These are phyloP conservation scores for Hoplodrina blanda DNA, from an alignment of 2,888 invertebrate species.

Conservation along the genomic window DNA sequence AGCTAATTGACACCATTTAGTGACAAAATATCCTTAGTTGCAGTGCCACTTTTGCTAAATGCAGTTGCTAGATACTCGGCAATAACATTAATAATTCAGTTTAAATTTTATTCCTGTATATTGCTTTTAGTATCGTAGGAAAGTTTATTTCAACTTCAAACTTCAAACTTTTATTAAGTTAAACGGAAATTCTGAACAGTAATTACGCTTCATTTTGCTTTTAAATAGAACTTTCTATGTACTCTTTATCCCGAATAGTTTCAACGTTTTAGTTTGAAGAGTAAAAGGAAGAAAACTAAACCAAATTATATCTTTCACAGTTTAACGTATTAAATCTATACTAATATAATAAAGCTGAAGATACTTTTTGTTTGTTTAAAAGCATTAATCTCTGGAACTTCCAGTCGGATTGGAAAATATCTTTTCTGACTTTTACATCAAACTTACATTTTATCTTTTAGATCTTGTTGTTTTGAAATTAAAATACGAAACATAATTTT, in stretches of 20 bases:
- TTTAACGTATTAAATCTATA: background rate
- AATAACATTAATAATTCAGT: constrained; percentile 37
- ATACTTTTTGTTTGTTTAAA: no score
- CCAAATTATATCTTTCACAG: constrained; percentile 3
- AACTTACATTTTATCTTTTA: no score
- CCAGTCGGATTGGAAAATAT: no score
- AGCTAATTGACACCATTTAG: constrained; percentile 31
- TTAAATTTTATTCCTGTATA: constrained; percentile 31
- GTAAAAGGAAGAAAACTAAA: background rate
- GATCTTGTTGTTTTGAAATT: background rate
- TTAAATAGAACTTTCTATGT: constrained; percentile 10
- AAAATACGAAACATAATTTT: background rate
- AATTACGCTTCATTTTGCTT: constrained; percentile 22
- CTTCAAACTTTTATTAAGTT: constrained; percentile 48
- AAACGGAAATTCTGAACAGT: constrained; percentile 19
- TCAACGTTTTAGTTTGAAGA: constrained; percentile 1
- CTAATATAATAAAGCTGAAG: no score
- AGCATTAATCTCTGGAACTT: no score
- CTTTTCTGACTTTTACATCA: no score
- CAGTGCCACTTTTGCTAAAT: constrained; percentile 21
- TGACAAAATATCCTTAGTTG: constrained; percentile 44
- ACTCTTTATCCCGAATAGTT: constrained; percentile 15
- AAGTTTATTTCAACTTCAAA: constrained; percentile 40
- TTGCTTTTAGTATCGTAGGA: constrained; percentile 24
- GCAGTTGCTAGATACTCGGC: constrained; percentile 16